phyloP scores from a whole-genome alignment of 2,888 invertebrate genomes.

The Agriopis leucophaearia region DNA sequence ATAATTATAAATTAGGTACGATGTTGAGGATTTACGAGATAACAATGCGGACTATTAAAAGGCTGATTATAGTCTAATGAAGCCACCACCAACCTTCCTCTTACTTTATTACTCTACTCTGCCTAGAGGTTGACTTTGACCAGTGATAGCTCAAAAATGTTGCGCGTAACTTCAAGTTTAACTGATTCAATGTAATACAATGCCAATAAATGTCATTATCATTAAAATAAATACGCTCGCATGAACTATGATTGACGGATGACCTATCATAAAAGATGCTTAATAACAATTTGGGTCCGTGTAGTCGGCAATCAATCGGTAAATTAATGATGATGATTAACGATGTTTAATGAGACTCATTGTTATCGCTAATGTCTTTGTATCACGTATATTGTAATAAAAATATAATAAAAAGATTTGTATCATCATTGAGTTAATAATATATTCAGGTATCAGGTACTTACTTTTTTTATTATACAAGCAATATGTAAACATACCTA shows the following conservation, averaged over 20 bases:
- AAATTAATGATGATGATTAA: too few relatives aligned
- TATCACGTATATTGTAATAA: conserved; percentile 17
- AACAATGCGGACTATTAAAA: too few relatives aligned
- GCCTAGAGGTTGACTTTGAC: not conserved
- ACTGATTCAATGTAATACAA: not conserved
- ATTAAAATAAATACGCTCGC: conserved; percentile 34
- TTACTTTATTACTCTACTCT: not conserved
- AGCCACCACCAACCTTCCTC: too few relatives aligned
- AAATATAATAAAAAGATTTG: conserved; percentile 1
- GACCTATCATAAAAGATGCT: conserved; percentile 33
- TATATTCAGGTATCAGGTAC: not conserved
- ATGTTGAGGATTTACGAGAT: too few relatives aligned
- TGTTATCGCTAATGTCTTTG: conserved; percentile 25
- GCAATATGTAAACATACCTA: not conserved
- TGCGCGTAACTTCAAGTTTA: too few relatives aligned
- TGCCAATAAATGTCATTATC: conserved; percentile 33
- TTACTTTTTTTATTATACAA: not conserved
- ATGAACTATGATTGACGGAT: conserved; percentile 40
- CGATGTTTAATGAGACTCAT: conserved; percentile 27
- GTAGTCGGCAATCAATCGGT: conserved; percentile 25
- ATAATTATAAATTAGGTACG: too few relatives aligned
- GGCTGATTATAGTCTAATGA: too few relatives aligned
- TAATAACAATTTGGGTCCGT: conserved; percentile 30
- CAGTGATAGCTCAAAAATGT: not conserved
- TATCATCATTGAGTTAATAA: conserved; percentile 1